A percentile compares a stretch with the other conserved stretches of the same genome.
phyloP scores from a whole-genome alignment of 2,113 vertebrate species.

The Urocynchramus pylzowi region DNA sequence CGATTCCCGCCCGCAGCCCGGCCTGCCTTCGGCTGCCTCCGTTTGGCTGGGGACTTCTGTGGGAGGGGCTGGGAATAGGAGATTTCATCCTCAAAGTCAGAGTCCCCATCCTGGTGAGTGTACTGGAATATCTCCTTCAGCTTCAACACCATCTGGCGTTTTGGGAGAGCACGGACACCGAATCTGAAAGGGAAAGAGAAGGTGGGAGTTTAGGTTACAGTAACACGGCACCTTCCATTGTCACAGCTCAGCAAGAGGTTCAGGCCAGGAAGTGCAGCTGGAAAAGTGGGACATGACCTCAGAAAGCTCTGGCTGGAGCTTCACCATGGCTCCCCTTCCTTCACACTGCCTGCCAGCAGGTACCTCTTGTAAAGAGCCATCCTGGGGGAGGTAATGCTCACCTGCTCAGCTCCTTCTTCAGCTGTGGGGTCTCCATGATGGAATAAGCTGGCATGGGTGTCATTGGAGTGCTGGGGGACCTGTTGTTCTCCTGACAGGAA shows the following conservation, averaged over 20 bases:
- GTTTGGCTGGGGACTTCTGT: background rate
- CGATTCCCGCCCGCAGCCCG: background rate
- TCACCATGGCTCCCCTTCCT: background rate
- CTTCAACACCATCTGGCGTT: slow-evolving; percentile 93
- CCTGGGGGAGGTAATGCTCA: slow-evolving; percentile 37
- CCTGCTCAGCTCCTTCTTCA: slow-evolving; percentile 90
- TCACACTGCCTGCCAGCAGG: background rate
- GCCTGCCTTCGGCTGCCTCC: background rate
- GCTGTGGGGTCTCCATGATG: slow-evolving; percentile 90
- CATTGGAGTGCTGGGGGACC: slow-evolving; percentile 72
- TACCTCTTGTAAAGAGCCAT: background rate
- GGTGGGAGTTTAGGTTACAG: background rate
- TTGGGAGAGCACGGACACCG: slow-evolving; percentile 90
- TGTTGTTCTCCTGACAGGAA: slow-evolving; percentile 42
- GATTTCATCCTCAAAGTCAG: slow-evolving; percentile 77
- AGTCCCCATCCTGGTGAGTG: slow-evolving; percentile 84
- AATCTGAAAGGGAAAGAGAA: slow-evolving; percentile 73
- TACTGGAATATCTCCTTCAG: slow-evolving; percentile 97
- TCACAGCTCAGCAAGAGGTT: background rate
- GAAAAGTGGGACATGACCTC: background rate
- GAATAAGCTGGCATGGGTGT: slow-evolving; percentile 91
- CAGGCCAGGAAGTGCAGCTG: background rate
- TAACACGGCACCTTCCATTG: background rate
- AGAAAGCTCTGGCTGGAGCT: background rate
- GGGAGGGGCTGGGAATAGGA: slow-evolving; percentile 25